Base-by-base conservation (phyloP, 2,113 vertebrate species). In the Phrynosoma platyrhinos region DNA sequence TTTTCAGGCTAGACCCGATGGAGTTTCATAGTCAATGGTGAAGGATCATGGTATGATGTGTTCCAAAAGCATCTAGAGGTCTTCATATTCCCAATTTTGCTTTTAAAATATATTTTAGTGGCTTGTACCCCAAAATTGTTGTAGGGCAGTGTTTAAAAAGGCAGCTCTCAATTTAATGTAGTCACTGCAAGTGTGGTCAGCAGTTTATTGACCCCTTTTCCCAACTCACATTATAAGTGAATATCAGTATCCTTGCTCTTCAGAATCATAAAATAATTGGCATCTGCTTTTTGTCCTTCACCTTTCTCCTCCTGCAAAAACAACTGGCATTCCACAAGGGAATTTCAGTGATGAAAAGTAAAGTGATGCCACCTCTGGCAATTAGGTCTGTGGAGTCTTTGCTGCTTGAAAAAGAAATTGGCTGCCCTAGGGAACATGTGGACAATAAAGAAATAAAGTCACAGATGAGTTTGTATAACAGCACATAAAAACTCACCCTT, bases 381-480 rank as follows among this genome's bases (percentile, higher is more conserved):
- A 68, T 87, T 89, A 84, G 88, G 88, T 92, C 92, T 91, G 90
- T 84, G 53, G 91, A 92, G 82, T 89, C 84, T 77, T 87, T 87
- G 79, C 89, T 87, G 87, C 81, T 95, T 94, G 91, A 91, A 90
- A 91, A 83, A 90, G 79, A 92, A 89, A 93, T 94, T 90, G 89
- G 80, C 89, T 93, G 93, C 92, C 85, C 92, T 89, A 79, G 91
- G 92, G 94, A 93, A 89, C 66, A 84, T 86, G 55, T 10, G 71
- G 86, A 90, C 68, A 84, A 88, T 93, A 92, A 95, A 94, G 79
- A 87, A 91, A 82, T 68, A 88, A 84, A 90, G 32, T 84, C 40
- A 40, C 78, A 88, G 83, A 92, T 91, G 86, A 82, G 36, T 92
- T 91, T 91, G 79, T 85, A 27, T 83, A 84, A 92, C 80, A 86